Evolutionary conservation across 1,140 invertebrate species (phyloP), one percentile per base, ranked within the genome.

Genomic region (Dendroctonus ponderosae): DNA sequence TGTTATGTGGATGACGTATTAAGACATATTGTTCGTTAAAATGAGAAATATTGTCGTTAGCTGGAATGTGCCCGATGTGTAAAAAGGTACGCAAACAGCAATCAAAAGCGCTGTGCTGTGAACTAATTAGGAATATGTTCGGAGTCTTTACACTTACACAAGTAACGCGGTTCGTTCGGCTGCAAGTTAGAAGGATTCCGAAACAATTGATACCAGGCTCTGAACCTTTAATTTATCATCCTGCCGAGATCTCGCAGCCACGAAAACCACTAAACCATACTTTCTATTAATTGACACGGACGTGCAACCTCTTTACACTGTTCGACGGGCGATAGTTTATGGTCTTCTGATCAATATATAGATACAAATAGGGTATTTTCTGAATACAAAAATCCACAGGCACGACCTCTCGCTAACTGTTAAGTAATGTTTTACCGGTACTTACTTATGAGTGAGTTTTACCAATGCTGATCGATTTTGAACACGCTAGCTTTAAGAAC

Each of bases 341-440:
- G 50, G 61, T 52, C 61, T 53, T 38, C 51, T 54, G 61, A 63
- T 63, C 61, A 54, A 63, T 63, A 63, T 63, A 63, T 54, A 63
- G 61, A 63, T 63, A 63, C 61, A 63, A 63, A 54, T 63, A 63
- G 61, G 61, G 61, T 63, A 63, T 63, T 63, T 63, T 54, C 61
- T n/a, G 37, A 54, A 40, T 7, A 6, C 5, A 63, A 63, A 63
- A 63, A 63, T 53, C n/a, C 42, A 6, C 5, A 44, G 38, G 61
- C 61, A 63, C 61, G 61, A 63, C 61, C 61, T 63, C 61, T 26
- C 49, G 50, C 41, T 63, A 63, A 63, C 61, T 54, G 61, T 63
- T 63, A 54, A 52, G 59, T 62, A 62, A 51, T 52, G 49, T 62
- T 62, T 52, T 52, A 62, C 38, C 38, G 41, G 54, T 57, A 57